Percentiles rank a stretch among this genome's conserved stretches.
Evolutionary conservation across 2,113 vertebrate genomes (phyloP).

Genomic region (Origma solitaria): DNA sequence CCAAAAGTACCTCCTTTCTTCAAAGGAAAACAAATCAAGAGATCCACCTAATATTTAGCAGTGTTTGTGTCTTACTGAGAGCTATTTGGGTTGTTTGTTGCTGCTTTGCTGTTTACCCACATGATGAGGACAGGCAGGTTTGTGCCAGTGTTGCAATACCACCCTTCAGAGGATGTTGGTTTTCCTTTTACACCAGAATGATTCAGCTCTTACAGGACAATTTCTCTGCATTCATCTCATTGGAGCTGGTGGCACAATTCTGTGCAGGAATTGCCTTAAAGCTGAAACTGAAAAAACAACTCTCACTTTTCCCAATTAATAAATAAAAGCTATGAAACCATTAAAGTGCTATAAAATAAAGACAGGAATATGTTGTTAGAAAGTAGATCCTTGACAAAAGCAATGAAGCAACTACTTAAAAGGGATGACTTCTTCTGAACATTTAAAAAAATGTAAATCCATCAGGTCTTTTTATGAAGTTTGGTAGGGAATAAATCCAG

Average conservation of each 20-base stretch:
- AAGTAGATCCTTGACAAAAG: neutral
- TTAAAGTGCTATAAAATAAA: neutral
- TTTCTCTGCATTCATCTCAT: neutral
- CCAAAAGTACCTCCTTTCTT: neutral
- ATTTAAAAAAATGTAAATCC: neutral
- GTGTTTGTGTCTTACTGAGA: neutral
- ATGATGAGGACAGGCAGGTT: neutral
- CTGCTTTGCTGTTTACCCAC: neutral
- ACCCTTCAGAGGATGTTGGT: neutral
- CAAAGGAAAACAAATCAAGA: neutral
- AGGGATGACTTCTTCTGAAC: neutral
- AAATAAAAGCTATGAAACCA: neutral
- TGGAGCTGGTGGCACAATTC: neutral
- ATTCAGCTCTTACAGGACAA: neutral
- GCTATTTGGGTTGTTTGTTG: neutral
- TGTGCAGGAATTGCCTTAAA: neutral
- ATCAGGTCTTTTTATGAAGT: neutral
- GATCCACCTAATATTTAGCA: neutral
- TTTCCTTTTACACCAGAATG: neutral
- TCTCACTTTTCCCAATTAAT: neutral
- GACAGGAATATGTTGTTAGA: neutral
- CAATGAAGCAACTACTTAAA: neutral
- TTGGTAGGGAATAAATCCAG: neutral
- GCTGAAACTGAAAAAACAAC: neutral
- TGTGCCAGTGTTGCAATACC: rapidly evolving